phyloP scores from a whole-genome alignment of 2,888 invertebrate genomes.

The Neoaliturus tenellus region DNA sequence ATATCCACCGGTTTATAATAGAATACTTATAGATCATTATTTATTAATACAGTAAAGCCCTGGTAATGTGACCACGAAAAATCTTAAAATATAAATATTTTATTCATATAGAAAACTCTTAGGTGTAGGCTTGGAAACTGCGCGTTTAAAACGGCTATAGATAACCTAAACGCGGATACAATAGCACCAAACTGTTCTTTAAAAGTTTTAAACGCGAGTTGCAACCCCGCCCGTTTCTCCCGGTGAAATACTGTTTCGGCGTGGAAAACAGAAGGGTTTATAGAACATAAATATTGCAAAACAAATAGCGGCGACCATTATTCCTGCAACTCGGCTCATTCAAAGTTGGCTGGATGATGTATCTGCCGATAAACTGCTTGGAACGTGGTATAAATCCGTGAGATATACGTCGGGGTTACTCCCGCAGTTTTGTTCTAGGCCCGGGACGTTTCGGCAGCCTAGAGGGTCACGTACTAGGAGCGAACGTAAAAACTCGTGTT shows the following conservation, averaged over 20 bases:
- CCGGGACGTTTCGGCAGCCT: neutral
- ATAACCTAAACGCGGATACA: neutral
- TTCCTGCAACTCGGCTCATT: constrained; percentile 21
- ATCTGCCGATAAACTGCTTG: constrained; percentile 2
- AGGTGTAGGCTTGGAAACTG: too few relatives aligned
- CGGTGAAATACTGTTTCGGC: constrained; percentile 18
- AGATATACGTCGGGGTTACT: neutral
- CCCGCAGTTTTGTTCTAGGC: neutral
- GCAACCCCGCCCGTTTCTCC: neutral
- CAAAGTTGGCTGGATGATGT: constrained; percentile 32
- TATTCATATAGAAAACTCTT: too few relatives aligned
- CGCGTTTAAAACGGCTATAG: neutral
- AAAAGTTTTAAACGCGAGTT: neutral
- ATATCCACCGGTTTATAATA: too few relatives aligned
- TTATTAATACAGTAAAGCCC: too few relatives aligned
- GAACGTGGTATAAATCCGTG: constrained; percentile 13
- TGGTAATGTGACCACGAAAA: too few relatives aligned
- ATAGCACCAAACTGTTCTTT: neutral
- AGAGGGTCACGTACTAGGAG: constrained; percentile 29
- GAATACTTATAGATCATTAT: too few relatives aligned
- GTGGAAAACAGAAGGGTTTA: neutral
- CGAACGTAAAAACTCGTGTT: constrained; percentile 24
- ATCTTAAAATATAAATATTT: too few relatives aligned
- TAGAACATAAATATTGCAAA: constrained; percentile 43
- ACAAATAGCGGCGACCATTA: constrained; percentile 42